phyloP scores from a whole-genome alignment of 2,797 vertebrate genomes.

The Caiman crocodilus region DNA sequence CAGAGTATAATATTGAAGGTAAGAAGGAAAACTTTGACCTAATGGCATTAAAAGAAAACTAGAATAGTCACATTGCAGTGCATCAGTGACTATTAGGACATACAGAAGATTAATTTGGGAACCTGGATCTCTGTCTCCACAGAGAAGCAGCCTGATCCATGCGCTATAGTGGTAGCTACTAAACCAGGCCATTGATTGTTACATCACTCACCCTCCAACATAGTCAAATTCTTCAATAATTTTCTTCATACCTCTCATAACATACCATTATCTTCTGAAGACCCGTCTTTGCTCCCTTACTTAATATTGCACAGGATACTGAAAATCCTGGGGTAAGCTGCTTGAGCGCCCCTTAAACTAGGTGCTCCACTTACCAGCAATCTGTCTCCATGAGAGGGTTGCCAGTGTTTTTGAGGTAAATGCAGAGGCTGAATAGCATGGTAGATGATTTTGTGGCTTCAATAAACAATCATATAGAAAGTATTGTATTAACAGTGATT shows the following conservation, averaged over 20 bases:
- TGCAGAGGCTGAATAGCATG: not conserved
- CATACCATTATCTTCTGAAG: not conserved
- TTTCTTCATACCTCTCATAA: not conserved
- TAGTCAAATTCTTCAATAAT: not conserved
- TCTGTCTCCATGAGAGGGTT: not conserved
- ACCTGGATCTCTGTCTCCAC: not conserved
- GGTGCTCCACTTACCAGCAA: not conserved
- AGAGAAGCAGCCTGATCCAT: not conserved
- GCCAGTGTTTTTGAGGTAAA: not conserved
- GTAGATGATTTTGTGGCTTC: not conserved
- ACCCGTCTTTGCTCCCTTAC: not conserved
- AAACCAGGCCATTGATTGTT: not conserved
- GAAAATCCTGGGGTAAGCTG: not conserved
- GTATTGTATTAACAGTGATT: not conserved
- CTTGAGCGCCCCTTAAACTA: not conserved
- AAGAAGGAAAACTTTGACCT: not conserved
- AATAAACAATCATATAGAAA: not conserved
- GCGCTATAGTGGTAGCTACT: not conserved
- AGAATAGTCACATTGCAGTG: not conserved
- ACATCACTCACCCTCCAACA: not conserved
- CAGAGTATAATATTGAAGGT: no score
- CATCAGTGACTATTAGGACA: not conserved
- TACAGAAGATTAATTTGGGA: not conserved
- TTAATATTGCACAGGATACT: not conserved
- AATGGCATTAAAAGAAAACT: not conserved